These are phyloP conservation scores for Nomada lathburiana DNA, from an alignment of 2,888 invertebrate species.

Conservation along the genomic window DNA sequence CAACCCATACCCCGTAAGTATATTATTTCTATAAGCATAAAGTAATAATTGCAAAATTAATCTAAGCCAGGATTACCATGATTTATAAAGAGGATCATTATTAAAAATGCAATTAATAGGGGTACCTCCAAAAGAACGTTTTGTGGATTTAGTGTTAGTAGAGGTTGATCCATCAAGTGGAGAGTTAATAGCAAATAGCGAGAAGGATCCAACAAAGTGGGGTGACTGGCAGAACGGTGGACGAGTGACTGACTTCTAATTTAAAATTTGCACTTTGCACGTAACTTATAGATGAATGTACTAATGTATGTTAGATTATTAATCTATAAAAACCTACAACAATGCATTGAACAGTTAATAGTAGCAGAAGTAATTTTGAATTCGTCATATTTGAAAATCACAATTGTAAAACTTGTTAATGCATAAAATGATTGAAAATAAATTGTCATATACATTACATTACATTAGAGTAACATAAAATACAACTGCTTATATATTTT, in stretches of 20 bases:
- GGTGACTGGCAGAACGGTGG: slow-evolving; percentile 80
- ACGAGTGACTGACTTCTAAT: slow-evolving; percentile 79
- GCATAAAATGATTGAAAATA: neutral
- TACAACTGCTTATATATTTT: slow-evolving; percentile 1
- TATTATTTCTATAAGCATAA: neutral
- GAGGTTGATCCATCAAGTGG: slow-evolving; percentile 75
- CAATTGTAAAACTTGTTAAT: slow-evolving; percentile 1
- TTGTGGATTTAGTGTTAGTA: slow-evolving; percentile 75
- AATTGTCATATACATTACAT: neutral
- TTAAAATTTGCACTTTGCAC: slow-evolving; percentile 28
- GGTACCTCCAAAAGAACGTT: slow-evolving; percentile 64
- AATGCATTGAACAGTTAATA: slow-evolving; percentile 31
- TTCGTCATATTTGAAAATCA: neutral
- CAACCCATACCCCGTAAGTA: slow-evolving; percentile 72
- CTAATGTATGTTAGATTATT: neutral
- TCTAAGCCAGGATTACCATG: neutral
- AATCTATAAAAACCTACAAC: slow-evolving; percentile 1
- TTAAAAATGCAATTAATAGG: slow-evolving; percentile 51
- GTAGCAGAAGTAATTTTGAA: slow-evolving; percentile 41
- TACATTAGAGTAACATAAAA: slow-evolving; percentile 8
- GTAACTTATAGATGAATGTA: neutral
- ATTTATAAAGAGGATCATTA: slow-evolving; percentile 2
- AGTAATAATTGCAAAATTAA: neutral
- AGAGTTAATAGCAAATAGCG: slow-evolving; percentile 73
- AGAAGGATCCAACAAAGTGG: slow-evolving; percentile 80